Evolutionary conservation across 2,113 vertebrate species (phyloP), one percentile per base, ranked within the genome.

Genomic region (Dipodomys stephensi): DNA sequence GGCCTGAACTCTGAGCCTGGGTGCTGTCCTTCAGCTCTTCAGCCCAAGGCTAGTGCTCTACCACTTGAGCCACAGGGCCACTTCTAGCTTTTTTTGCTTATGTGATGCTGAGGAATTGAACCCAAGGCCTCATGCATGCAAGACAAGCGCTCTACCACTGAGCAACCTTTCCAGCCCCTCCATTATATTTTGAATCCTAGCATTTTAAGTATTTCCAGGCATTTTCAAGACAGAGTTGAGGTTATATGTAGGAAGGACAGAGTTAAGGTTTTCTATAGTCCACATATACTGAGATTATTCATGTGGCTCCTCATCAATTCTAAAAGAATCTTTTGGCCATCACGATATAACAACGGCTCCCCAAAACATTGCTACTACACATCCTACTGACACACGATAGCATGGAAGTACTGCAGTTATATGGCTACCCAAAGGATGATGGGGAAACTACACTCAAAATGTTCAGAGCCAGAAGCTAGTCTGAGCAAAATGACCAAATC

Each of bases 351-450:
- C 28, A 78, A 78, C 8, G 15, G 19, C 18, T 94, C 76, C 71
- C 18, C 30, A 65, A 77, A 78, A n/a, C 18, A 62, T 7, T 73
- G 27, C 6, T n/a, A 32, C 23, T 15, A 30, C 53, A 57, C 53
- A 57, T 6, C 9, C 6, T 32, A 15, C 6, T 57, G 62, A 1
- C 23, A 82, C 46, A 73, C 1, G 5, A 0, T 10, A 32, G 30
- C 30, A 30, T 0, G 10, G 22, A 78, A 68, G 2, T 57, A 46
- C 46, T 23, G 62, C 20, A 16, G 53, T 57, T 16, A 57, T 57
- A 57, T 57, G 53, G 53, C 25, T 44, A 76, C 0, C 0, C 18
- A 7, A 4, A 0, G 18, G 0, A 6, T 73, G 2, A 28, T 60
- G 7, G n/a, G 23, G 27, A 73, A 76, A 72, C 13, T 15, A 44